Evolutionary conservation across 2,888 invertebrate genomes (phyloP).

Genomic region (Drosophila pseudotalamancana): DNA sequence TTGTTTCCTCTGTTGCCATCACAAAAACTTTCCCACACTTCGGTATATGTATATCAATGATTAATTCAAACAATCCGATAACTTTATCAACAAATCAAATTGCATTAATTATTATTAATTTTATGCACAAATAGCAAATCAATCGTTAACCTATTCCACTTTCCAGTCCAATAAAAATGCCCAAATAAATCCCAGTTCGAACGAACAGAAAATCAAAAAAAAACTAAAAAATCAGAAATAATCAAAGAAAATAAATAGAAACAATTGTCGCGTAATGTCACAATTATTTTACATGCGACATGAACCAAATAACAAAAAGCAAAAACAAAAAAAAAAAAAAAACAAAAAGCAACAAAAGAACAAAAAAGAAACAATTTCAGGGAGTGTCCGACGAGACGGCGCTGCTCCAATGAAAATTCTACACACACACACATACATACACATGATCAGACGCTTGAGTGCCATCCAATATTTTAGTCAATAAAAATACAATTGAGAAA

Average conservation of each 20-base stretch:
- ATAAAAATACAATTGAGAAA: slow-evolving; percentile 77
- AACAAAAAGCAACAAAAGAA: slow-evolving; percentile 29
- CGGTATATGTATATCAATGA: too few relatives aligned
- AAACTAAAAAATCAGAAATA: slow-evolving; percentile 23
- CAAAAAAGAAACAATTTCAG: slow-evolving; percentile 29
- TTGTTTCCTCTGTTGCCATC: neutral
- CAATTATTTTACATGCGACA: slow-evolving; percentile 66
- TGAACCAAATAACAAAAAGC: slow-evolving; percentile 64
- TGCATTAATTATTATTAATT: slow-evolving; percentile 4
- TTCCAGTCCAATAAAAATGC: slow-evolving; percentile 5
- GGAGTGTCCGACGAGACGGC: slow-evolving; percentile 54
- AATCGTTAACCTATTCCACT: neutral
- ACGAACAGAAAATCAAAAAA: too few relatives aligned
- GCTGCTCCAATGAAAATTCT: slow-evolving; percentile 62
- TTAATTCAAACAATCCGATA: slow-evolving; percentile 21
- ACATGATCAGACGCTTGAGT: slow-evolving; percentile 57
- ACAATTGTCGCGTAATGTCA: slow-evolving; percentile 60
- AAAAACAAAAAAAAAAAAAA: slow-evolving; percentile 13
- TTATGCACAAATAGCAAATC: neutral
- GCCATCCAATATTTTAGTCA: slow-evolving; percentile 71
- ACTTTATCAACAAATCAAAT: neutral
- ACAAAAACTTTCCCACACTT: slow-evolving; percentile 11
- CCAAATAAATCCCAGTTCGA: slow-evolving; percentile 43
- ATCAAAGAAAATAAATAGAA: slow-evolving; percentile 22
- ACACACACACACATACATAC: slow-evolving; percentile 33